Base-by-base conservation (phyloP, 2,113 vertebrate species). In the Peromyscus polionotus region DNA sequence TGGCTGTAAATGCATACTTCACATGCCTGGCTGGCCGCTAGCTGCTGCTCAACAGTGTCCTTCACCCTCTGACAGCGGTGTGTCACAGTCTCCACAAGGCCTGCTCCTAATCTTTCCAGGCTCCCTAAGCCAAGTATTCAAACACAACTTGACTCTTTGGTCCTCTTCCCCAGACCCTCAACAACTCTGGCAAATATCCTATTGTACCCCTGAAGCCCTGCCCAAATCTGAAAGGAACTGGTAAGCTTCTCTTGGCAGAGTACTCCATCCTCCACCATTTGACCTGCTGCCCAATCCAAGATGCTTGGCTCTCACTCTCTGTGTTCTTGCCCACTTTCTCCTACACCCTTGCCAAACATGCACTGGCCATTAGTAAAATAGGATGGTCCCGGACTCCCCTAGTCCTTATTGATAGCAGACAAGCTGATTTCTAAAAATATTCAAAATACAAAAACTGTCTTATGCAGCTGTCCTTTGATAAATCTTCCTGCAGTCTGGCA, bases 61-160 rank as follows among this genome's bases (percentile, higher is more conserved):
- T 36, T 90, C 36, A 12, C 7, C 65, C 28, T 77, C 22, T 10
- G 3, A 28, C 19, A 39, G 65, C 5, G 28, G 16, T 7, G 14
- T 9, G 31, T 26, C 48, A 59, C 24, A 57, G 11, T 63, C 7
- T 0, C 36, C 7, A 54, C 0, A 16, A 2, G 24, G 26, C 22
- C 33, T 36, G 31, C 39, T 45, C 22, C 57, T 87, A 59, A 68
- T n/a, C n/a, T 70, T 51, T 51, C 13, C n/a, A 48, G 16, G 4
- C 5, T 45, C 28, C 88, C 88, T n/a, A 90, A 57, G 16, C 36
- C 79, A 51, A 14, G 12, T 51, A 28, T 8, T 76, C 36, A 95
- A 75, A 39, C 14, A 70, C 54, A 33, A 80, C 33, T 6, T 68
- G 93, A n/a, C 17, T 28, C 20, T 36, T 54, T 26, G 10, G 7